Base-by-base conservation (phyloP, 2,888 invertebrate genomes). In the Synergus gifuensis region DNA sequence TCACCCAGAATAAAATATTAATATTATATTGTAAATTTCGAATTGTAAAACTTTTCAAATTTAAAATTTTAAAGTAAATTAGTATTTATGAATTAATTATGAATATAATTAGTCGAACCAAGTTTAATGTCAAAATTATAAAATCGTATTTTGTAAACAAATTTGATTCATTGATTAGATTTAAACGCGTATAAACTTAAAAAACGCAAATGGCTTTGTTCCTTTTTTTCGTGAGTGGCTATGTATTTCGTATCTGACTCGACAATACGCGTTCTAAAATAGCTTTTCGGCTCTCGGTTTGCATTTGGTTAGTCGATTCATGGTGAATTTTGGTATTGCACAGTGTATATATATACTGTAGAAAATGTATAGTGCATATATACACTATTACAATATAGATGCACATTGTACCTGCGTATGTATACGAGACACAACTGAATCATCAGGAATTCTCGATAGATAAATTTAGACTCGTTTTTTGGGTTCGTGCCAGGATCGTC, bases 381-480 rank as follows among this genome's bases (percentile, higher is more conserved):
- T 46, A 2, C 11, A 12, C 46, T 22, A 28, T 18, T 14, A 28
- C 22, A 62, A 62, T 62, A 28, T 28, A 28, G 28, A 14, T 62
- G 22, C 28, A 28, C 22, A 12, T 62, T 62, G 4, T 14, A 28
- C 14, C 0, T 22, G 22, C 7, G 22, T 60, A 60, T 22, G 60
- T 14, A 22, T 14, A 22, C 12, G 18, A 44, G 42, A 66, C 12
- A n/a, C 18, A 60, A 36, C 42, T 76, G n/a, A 85, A 83, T 85
- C 82, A 84, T 82, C 82, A 79, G 82, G 81, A 83, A 83, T 83
- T 82, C 73, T 81, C 78, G 49, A 18, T 60, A 78, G 42, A 81
- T 88, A 88, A 87, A 87, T 88, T 87, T 87, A 87, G 86, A 81
- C 82, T 82, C 83, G 81, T 62, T 83, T 86, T 85, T 85, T 87